These are phyloP conservation scores for Phylloscopus trochilus DNA, from an alignment of 2,113 vertebrate genomes.

Conservation along the genomic window DNA sequence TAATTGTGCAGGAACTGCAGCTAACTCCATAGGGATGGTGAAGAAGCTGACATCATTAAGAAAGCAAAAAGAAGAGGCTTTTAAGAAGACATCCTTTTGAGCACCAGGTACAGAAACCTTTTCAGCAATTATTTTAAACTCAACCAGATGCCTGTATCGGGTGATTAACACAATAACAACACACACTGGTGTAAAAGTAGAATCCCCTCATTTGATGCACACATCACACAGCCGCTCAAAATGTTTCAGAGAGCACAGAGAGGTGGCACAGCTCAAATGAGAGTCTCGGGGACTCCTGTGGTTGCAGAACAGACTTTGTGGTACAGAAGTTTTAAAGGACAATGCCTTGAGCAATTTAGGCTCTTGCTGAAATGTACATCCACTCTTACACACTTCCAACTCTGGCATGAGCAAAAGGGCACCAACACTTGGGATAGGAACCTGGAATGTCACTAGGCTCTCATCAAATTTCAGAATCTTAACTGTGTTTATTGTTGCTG, in stretches of 20 bases:
- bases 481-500: neutral
- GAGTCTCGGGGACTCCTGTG: neutral
- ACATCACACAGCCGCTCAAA: neutral
- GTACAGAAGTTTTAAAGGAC: neutral
- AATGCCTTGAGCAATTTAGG: neutral
- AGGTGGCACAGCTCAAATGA: neutral
- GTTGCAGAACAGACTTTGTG: neutral
- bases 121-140: neutral
- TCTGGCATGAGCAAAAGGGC: neutral
- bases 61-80: neutral
- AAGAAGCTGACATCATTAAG: neutral
- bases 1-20: neutral
- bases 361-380: rapidly evolving
- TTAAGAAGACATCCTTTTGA: neutral
- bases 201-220: neutral
- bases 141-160: neutral
- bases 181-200: neutral
- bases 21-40: neutral
- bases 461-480: neutral
- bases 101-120: neutral
- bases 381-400: neutral
- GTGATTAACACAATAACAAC: neutral
- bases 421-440: neutral
- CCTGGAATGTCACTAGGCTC: neutral
- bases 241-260: neutral